A percentile compares a stretch with the other conserved stretches of the same genome.
These are phyloP conservation scores for Aphaenogaster rudis DNA, from an alignment of 1,140 invertebrate genomes.

Conservation along the genomic window DNA sequence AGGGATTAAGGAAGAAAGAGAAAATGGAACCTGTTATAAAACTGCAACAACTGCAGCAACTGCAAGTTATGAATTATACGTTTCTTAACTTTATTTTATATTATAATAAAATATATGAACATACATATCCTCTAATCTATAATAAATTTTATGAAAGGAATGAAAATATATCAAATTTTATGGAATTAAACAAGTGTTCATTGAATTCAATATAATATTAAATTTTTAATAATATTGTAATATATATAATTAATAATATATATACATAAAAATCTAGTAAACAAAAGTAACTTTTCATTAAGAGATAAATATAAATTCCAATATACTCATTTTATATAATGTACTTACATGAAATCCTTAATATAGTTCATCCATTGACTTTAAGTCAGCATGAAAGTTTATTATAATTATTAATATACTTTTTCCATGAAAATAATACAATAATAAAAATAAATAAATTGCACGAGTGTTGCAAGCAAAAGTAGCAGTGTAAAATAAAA, in stretches of 20 bases:
- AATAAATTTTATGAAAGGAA: neutral
- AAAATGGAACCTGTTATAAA: neutral
- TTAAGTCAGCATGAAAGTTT: conserved; percentile 61
- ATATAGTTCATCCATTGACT: conserved; percentile 66
- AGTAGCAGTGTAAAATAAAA: neutral
- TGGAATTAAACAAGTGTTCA: neutral
- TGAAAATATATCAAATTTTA: neutral
- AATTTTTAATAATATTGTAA: neutral
- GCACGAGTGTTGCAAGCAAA: conserved; percentile 13
- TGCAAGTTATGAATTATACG: conserved; percentile 21
- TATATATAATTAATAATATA: neutral
- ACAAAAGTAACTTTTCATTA: conserved; percentile 14
- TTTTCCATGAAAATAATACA: conserved; percentile 17
- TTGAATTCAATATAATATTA: neutral
- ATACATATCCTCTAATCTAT: neutral
- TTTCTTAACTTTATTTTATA: conserved; percentile 3
- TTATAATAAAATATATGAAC: neutral
- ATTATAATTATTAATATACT: conserved; percentile 54
- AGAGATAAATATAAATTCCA: conserved; percentile 3
- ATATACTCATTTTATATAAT: conserved; percentile 25
- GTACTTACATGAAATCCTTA: conserved; percentile 77
- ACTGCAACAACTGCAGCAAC: neutral
- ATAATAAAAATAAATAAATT: conserved; percentile 26
- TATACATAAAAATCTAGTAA: neutral
- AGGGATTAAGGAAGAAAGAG: neutral